Conservation (phyloP, 2,888 invertebrate species). For the Timandra comae region DNA sequence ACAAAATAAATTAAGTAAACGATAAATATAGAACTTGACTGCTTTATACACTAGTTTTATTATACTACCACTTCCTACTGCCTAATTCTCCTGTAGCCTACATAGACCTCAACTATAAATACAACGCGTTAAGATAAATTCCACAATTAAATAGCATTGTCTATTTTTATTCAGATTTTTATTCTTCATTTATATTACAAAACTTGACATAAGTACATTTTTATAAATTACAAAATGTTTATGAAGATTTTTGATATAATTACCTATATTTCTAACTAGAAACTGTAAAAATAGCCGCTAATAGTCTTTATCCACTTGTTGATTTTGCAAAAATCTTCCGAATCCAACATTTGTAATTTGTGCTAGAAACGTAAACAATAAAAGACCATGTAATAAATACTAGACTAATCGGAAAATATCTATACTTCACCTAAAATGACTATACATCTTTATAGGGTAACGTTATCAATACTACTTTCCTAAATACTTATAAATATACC, state of each 20-base stretch:
- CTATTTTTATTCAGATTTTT: conserved; percentile 72
- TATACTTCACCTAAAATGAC: no score
- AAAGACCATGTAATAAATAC: no score
- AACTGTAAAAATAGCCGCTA: conserved; percentile 30
- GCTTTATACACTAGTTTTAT: conserved; percentile 64
- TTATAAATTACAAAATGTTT: conserved; percentile 54
- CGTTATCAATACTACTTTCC: no score
- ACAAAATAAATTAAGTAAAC: conserved; percentile 79
- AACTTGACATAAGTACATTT: conserved; percentile 54
- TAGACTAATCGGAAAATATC: no score
- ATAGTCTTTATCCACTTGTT: conserved; percentile 60
- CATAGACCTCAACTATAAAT: no score
- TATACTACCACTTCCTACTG: no score
- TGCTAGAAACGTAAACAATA: conserved; percentile 13
- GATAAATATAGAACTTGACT: conserved; percentile 79
- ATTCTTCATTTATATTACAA: conserved; percentile 49
- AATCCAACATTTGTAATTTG: conserved; percentile 20
- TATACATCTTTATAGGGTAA: no score
- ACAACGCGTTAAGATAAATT: no score
- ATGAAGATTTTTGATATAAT: conserved; percentile 42
- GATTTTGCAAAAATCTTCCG: conserved; percentile 39
- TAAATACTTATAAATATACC: no score
- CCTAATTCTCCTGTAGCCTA: no score
- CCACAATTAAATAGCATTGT: conserved; percentile 53
- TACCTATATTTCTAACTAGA: conserved; percentile 51